Evolutionary conservation across 1,140 invertebrate genomes (phyloP), one percentile per base, ranked within the genome.

Genomic region (Hyposmocoma kahamanoa): DNA sequence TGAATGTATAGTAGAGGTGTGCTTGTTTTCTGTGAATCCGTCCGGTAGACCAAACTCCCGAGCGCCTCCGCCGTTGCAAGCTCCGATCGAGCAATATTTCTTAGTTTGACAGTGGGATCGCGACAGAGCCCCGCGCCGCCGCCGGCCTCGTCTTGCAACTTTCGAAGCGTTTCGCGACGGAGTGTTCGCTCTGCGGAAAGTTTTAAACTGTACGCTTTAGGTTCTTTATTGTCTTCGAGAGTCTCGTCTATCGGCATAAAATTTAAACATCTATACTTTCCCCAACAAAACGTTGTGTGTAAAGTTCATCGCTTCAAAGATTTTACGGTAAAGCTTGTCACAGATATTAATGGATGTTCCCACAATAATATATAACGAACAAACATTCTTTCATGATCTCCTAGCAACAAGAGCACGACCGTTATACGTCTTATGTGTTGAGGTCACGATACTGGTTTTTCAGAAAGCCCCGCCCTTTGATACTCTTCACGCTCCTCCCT

Each of bases 131-230:
- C 41, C 36, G 41, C 47, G 44, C 53, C 57, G 62, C 54, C 67
- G 59, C 54, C 67, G 70, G 62, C 62, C 59, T 49, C 64, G 59
- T 67, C 65, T 72, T 64, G 59, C 60, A 77, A 81, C 70, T 80
- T 84, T 74, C 59, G 45, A 64, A 50, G 72, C 66, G 67, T 66
- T 62, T 63, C 64, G 59, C 30, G 60, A 59, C n/a, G 50, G 46
- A 74, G 60, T 78, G 67, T 80, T 70, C 63, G 60, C 60, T 62
- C 67, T 56, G 62, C 50, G 49, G 56, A 76, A 78, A 80, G 50
- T 84, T 84, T 81, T 65, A 76, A 81, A 81, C 75, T 76, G 67
- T 63, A 67, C 76, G 71, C 69, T 81, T 79, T 68, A 67, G 59
- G 62, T 76, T 74, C 71, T 79, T 76, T 78, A 81, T 78, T 81